Evolutionary conservation across 2,888 invertebrate species (phyloP).

Genomic region (Euplagia quadripunctaria): DNA sequence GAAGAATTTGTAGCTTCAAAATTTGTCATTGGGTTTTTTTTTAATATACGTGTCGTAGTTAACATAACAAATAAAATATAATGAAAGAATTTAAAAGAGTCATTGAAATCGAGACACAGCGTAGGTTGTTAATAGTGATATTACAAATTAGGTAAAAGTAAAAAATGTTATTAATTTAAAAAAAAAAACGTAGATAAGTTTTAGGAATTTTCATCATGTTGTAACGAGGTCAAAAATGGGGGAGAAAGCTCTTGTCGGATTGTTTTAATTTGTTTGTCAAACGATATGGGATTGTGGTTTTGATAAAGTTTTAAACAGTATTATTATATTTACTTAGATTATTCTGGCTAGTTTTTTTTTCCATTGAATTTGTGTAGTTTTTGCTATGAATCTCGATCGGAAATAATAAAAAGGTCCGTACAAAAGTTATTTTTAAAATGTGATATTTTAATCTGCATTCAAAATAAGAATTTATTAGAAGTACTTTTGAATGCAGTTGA

Average conservation of each 20-base stretch:
- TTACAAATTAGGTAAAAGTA: conserved; percentile 80
- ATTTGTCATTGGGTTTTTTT: not conserved
- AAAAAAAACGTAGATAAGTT: conserved; percentile 77
- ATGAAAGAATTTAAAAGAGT: conserved; percentile 15
- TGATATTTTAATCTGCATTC: conserved; percentile 37
- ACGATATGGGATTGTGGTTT: conserved; percentile 55
- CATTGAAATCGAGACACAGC: conserved; percentile 79
- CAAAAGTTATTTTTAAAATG: conserved; percentile 13
- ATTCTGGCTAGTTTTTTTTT: conserved; percentile 34
- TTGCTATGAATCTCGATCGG: conserved; percentile 52
- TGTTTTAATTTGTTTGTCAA: conserved; percentile 31
- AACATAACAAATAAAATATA: not conserved
- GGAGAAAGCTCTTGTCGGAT: conserved; percentile 57
- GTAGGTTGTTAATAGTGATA: conserved; percentile 87
- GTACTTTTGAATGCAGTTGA: conserved; percentile 24
- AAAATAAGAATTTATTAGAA: conserved; percentile 25
- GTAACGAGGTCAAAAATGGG: conserved; percentile 63
- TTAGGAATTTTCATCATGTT: conserved; percentile 83
- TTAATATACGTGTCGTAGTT: not conserved
- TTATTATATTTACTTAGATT: conserved; percentile 56
- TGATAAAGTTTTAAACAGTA: conserved; percentile 71
- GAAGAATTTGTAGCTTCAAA: not conserved
- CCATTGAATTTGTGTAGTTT: conserved; percentile 32
- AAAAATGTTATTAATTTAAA: conserved; percentile 84
- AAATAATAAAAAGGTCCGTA: conserved; percentile 22